Evolutionary conservation across 2,797 vertebrate species (phyloP).

Genomic region (Silurus aristotelis): DNA sequence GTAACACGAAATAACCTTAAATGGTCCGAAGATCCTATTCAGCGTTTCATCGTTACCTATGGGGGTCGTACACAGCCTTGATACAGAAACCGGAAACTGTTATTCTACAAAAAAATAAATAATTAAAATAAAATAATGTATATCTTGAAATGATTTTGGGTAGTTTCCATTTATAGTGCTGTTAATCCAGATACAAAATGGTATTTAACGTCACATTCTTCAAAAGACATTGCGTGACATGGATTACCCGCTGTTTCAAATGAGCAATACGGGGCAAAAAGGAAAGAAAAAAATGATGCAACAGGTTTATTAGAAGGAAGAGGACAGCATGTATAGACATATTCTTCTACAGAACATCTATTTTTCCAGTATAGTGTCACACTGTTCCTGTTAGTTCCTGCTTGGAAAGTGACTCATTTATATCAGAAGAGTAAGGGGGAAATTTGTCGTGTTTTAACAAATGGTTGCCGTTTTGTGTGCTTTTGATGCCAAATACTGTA

Average conservation of each 20-base stretch:
- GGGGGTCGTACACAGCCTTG: neutral
- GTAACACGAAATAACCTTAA: conserved; percentile 32
- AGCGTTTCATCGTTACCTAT: neutral
- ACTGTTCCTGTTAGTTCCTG: conserved; percentile 61
- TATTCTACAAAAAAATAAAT: neutral
- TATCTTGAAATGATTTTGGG: neutral
- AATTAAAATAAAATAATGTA: neutral
- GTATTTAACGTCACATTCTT: neutral
- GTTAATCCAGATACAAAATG: neutral
- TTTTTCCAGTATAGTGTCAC: conserved; percentile 69
- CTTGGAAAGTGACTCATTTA: conserved; percentile 65
- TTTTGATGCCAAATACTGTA: conserved; percentile 77
- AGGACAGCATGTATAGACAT: conserved; percentile 56
- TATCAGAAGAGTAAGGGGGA: conserved; percentile 61
- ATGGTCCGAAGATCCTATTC: neutral
- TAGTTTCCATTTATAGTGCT: no score
- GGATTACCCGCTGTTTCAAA: neutral
- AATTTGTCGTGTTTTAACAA: conserved; percentile 61
- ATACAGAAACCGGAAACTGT: neutral
- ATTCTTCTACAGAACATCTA: conserved; percentile 74
- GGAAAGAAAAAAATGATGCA: neutral
- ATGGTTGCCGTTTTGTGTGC: conserved; percentile 65
- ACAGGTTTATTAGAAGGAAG: conserved; percentile 46
- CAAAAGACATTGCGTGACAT: neutral
- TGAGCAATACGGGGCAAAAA: neutral